Conservation (phyloP, 2,797 vertebrate species). For the Melanotaenia nigrans region DNA sequence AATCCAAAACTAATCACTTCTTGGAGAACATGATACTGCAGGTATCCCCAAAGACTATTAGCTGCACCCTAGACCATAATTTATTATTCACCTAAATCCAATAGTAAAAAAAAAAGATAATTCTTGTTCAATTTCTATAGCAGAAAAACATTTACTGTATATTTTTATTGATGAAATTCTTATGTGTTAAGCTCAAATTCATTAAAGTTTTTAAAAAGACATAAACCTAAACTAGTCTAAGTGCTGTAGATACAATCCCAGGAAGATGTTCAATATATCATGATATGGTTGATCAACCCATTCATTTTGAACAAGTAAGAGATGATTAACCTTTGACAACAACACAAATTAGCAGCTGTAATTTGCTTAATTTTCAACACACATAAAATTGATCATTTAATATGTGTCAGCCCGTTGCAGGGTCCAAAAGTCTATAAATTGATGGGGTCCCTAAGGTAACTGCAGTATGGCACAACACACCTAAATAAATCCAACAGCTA, state of each 20-base stretch:
- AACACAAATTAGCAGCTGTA: neutral
- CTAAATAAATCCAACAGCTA: neutral
- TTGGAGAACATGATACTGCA: slow-evolving; percentile 8
- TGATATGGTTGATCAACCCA: no score
- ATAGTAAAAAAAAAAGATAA: no score
- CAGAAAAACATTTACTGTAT: slow-evolving; percentile 10
- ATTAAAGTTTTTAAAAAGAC: slow-evolving; percentile 9
- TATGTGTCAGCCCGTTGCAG: neutral
- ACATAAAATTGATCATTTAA: neutral
- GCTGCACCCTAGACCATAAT: no score
- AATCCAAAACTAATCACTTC: slow-evolving; percentile 21
- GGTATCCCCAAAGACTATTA: neutral
- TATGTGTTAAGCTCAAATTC: slow-evolving; percentile 7
- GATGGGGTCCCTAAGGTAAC: neutral
- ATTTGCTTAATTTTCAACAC: neutral
- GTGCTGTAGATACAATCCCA: no score
- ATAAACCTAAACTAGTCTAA: neutral
- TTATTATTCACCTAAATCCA: no score
- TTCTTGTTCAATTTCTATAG: neutral
- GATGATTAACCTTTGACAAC: no score
- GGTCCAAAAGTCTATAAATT: slow-evolving; percentile 3
- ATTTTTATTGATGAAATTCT: slow-evolving; percentile 17
- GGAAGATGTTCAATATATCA: no score
- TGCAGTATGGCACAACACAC: neutral
- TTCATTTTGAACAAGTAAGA: neutral